Conservation (phyloP, 2,113 vertebrate genomes). For the Perca schrenkii region DNA sequence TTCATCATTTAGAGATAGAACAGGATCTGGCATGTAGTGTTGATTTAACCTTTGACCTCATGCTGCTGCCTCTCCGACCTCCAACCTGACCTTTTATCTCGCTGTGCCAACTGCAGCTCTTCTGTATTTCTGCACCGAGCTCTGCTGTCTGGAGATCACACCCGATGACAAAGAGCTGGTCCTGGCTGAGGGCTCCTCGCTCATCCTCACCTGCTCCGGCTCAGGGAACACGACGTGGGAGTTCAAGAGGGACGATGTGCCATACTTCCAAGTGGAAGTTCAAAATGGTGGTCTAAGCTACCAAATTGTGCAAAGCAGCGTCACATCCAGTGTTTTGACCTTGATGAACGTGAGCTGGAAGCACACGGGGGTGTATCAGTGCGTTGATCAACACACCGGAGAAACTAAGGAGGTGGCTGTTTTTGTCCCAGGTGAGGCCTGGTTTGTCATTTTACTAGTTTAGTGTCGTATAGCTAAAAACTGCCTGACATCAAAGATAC, state of each 20-base stretch:
- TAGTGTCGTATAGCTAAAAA: background rate
- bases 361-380: conserved; percentile 90
- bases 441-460: background rate
- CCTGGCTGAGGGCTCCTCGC: conserved; percentile 84
- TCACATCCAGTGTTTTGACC: conserved; percentile 83
- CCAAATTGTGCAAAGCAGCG: background rate
- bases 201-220: conserved; percentile 87
- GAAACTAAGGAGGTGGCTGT: conserved; percentile 85
- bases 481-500: background rate
- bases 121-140: conserved; percentile 65
- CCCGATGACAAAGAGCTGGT: conserved; percentile 82
- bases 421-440: conserved; percentile 91
- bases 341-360: conserved; percentile 86
- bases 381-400: conserved; percentile 74
- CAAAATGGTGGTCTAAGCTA: conserved; percentile 35
- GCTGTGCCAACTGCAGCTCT: conserved; percentile 74
- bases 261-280: conserved; percentile 44
- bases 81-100: conserved; percentile 43
- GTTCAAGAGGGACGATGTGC: conserved; percentile 70
- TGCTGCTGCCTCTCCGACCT: conserved; percentile 47
- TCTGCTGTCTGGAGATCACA: conserved; percentile 79
- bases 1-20: conserved; percentile 64
- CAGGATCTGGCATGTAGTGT: conserved; percentile 72
- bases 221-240: conserved; percentile 82
- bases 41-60: conserved; percentile 75